Base-by-base conservation (phyloP, 2,797 vertebrate genomes). In the Argentina silus region DNA sequence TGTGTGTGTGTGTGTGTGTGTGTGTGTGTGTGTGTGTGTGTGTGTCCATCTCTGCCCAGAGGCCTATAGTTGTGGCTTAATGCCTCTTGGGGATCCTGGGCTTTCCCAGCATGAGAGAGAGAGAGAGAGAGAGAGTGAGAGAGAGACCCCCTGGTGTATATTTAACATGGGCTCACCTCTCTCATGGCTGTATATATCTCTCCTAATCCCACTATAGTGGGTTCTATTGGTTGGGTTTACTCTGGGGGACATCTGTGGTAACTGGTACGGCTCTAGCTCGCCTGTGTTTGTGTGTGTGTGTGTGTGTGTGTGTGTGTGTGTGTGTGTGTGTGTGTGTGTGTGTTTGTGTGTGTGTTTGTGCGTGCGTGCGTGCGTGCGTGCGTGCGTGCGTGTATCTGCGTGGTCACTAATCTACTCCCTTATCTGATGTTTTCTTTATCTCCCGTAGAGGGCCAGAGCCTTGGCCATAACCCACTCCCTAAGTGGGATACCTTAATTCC, bases 361-460 rank as follows among this genome's bases (percentile, higher is more conserved):
- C 27, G 47, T 67, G 65, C 14, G 6, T 53, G 48, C 51, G 47
- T 36, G 19, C 50, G 9, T 62, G 36, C 21, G 42, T 45, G 42
- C 15, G 17, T 66, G 47, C 55, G 60, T 72, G 70, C 44, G 60
- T 53, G 67, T 76, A 70, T 69, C 66, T 77, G 62, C 72, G 15
- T 53, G 59, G 69, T 43, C 67, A 60, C 70, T 78, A 78, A 78
- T 83, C 78, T 73, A 73, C 27, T 23, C 56, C 63, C 68, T 84
- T 79, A 78, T 82, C 78, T 72, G 65, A 64, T 80, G 83, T 82
- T 80, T 69, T 76, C 75, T 76, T 81, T 77, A 73, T 64, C 69
- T 67, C 69, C 75, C 72, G 76, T 36, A 53, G 51, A 15, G n/a
- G 64, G 67, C 74, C 78, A 57, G 43, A 66, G 63, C 70, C 69